Base-by-base conservation (phyloP, 2,113 vertebrate species). In the Vidua chalybeata region DNA sequence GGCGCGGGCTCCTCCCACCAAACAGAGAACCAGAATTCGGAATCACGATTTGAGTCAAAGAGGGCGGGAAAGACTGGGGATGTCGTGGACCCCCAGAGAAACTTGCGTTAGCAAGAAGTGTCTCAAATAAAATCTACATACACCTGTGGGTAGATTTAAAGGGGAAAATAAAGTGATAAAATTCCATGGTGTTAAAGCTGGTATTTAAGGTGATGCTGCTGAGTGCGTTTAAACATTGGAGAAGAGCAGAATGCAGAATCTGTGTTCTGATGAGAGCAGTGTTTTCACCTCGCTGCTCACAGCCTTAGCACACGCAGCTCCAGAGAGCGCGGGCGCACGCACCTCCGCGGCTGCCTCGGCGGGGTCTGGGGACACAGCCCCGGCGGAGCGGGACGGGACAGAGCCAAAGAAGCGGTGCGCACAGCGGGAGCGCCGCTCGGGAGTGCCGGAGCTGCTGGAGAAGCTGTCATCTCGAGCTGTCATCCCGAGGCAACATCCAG, bases 341-440 rank as follows among this genome's bases (percentile, higher is more conserved):
- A 1, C 0, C 63, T 3, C 48, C 11, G 14, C 27, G 22, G 41
- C 41, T n/a, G 46, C 54, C 27, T 2, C 10, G 8, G 73, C 13
- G 10, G 62, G 46, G 5, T 4, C 11, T 4, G 56, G 37, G 52
- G 39, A 12, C 24, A 35, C 37, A 14, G 46, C 37, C 23, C 52
- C 7, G 7, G 37, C 10, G 5, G 18, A 9, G 8, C 15, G 1
- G 52, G 3, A 4, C 46, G 6, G 63, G 35, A 7, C 37, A 1
- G 52, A 19, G 8, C 23, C 3, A 14, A 8, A 30, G 15, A 2
- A 7, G 22, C 7, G 7, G 0, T 0, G 24, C 6, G 3, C 11
- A 0, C 35, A 1, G 30, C 15, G 45, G 13, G 39, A 5, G 2
- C 51, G 49, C 7, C 30, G 55, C 20, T 7, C 3, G 52, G 46